phyloP scores from a whole-genome alignment of 1,140 invertebrate genomes.

The Cydia splendana region DNA sequence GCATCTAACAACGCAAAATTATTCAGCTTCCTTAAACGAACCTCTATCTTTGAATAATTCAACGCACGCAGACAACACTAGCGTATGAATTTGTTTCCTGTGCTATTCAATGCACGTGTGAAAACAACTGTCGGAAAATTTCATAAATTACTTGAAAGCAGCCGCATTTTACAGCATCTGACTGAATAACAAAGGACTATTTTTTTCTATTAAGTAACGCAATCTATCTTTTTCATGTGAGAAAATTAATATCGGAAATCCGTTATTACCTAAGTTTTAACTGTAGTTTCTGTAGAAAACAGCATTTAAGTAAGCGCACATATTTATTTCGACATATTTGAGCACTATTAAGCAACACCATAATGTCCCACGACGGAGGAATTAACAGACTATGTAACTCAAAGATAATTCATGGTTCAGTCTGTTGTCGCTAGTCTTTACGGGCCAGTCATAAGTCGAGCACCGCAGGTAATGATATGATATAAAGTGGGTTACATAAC shows the following conservation, averaged over 20 bases:
- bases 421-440: conserved; percentile 32
- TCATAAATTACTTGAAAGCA: background rate
- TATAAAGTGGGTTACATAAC: conserved; percentile 58
- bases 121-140: background rate
- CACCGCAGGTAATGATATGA: conserved; percentile 53
- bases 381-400: conserved; percentile 21
- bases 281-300: background rate
- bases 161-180: background rate
- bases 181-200: background rate
- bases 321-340: background rate
- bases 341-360: conserved; percentile 26
- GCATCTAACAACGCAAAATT: conserved; percentile 47
- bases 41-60: conserved; percentile 13
- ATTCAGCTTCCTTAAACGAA: conserved; percentile 41
- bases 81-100: background rate
- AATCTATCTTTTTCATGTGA: too few species aligned
- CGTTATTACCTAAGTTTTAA: background rate
- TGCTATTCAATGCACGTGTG: conserved; percentile 14
- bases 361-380: conserved; percentile 24
- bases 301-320: background rate
- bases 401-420: conserved; percentile 31
- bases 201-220: background rate
- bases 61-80: conserved; percentile 3
- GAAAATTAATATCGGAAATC: background rate
- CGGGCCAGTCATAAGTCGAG: conserved; percentile 60